phyloP scores from a whole-genome alignment of 2,888 invertebrate genomes.

The Hirtodrosophila histrioides region DNA sequence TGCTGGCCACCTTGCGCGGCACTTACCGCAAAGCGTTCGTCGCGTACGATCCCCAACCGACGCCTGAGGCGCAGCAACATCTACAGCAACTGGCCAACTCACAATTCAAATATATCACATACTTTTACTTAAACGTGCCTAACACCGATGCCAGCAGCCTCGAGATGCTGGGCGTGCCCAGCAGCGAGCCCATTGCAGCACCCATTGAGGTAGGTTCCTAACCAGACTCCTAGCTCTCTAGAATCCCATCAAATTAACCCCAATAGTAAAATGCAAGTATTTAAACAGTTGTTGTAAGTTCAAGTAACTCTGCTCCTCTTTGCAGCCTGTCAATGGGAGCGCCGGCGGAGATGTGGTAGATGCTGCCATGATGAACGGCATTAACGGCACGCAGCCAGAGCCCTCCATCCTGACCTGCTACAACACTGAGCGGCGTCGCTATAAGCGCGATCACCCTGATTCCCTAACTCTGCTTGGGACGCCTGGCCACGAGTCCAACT shows the following conservation, averaged over 20 bases:
- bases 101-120: slow-evolving; percentile 87
- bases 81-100: slow-evolving; percentile 74
- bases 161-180: slow-evolving; percentile 85
- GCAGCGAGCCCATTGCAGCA: slow-evolving; percentile 67
- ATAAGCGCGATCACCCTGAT: slow-evolving; percentile 61
- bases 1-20: slow-evolving; percentile 74
- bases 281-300: slow-evolving; percentile 12
- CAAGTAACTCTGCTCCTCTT: slow-evolving; percentile 24
- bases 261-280: slow-evolving; percentile 29
- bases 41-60: slow-evolving; percentile 81
- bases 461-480: slow-evolving; percentile 81
- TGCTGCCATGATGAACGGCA: slow-evolving; percentile 80
- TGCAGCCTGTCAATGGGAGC: slow-evolving; percentile 55
- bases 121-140: slow-evolving; percentile 87
- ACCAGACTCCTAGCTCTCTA: background rate
- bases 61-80: slow-evolving; percentile 84
- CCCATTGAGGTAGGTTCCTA: slow-evolving; percentile 51
- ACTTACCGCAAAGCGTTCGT: slow-evolving; percentile 85
- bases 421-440: slow-evolving; percentile 67
- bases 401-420: slow-evolving; percentile 14
- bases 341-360: slow-evolving; percentile 82
- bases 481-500: slow-evolving; percentile 87
- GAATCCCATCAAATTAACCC: background rate
- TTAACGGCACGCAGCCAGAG: slow-evolving; percentile 29
- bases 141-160: slow-evolving; percentile 86